Conservation (phyloP, 2,888 invertebrate genomes). For the Harmothoe impar region DNA sequence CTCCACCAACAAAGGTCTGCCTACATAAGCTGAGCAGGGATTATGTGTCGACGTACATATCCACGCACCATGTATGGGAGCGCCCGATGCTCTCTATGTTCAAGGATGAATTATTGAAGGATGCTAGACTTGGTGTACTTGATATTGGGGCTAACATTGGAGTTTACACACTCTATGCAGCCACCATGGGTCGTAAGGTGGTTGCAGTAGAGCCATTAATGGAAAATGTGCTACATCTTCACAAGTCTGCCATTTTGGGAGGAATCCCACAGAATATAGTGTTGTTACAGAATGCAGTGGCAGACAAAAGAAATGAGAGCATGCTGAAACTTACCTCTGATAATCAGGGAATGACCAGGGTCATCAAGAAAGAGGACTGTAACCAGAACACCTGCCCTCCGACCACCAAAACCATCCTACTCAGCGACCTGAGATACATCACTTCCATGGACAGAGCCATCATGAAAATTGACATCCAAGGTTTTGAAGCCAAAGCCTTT, state of each 20-base stretch:
- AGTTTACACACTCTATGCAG: conserved; percentile 70
- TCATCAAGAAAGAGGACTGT: conserved; percentile 50
- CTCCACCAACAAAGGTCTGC: conserved; percentile 69
- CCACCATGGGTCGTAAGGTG: conserved; percentile 69
- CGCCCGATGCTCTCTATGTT: conserved; percentile 66
- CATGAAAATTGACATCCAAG: conserved; percentile 65
- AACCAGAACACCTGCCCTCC: conserved; percentile 70
- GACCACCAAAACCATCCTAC: conserved; percentile 68
- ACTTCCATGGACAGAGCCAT: conserved; percentile 46
- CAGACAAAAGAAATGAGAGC: conserved; percentile 66
- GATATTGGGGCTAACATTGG: conserved; percentile 73
- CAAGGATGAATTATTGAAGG: conserved; percentile 64
- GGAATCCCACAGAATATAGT: conserved; percentile 24
- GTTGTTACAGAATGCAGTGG: conserved; percentile 67
- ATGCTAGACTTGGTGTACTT: conserved; percentile 67
- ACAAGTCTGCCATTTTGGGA: conserved; percentile 52
- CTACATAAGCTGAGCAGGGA: conserved; percentile 68
- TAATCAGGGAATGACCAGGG: conserved; percentile 71
- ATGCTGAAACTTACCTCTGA: conserved; percentile 67
- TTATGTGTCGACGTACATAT: conserved; percentile 70
- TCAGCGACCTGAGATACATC: conserved; percentile 69
- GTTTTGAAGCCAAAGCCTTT: conserved; percentile 70
- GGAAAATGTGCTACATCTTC: conserved; percentile 66
- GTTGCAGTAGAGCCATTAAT: conserved; percentile 70
- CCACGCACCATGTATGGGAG: conserved; percentile 69